These are phyloP conservation scores for Alexandromys oeconomus DNA, from an alignment of 2,797 vertebrate species.

Conservation along the genomic window DNA sequence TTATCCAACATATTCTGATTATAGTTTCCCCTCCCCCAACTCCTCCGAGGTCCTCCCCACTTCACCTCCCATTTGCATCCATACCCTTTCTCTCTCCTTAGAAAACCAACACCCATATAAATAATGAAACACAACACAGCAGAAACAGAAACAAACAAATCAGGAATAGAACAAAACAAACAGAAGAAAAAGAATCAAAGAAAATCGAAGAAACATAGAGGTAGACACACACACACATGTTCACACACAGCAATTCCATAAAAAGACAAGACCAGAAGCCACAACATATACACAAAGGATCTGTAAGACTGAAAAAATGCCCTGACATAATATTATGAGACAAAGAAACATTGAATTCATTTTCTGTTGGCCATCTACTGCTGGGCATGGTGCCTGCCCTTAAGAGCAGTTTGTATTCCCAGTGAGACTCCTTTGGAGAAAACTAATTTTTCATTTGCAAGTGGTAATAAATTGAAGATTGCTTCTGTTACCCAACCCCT, in stretches of 20 bases:
- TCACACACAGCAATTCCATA: not conserved
- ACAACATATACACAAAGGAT: not conserved
- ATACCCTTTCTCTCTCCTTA: not conserved
- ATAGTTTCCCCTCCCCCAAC: not conserved
- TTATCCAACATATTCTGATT: not conserved
- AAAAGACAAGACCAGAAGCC: not conserved
- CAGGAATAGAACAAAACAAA: not conserved
- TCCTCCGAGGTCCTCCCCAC: no score
- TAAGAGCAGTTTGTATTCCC: not conserved
- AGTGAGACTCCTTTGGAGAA: not conserved
- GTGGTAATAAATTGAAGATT: no score
- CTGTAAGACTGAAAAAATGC: not conserved
- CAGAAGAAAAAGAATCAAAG: not conserved
- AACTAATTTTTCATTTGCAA: not conserved
- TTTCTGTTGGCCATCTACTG: not conserved
- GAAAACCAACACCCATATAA: not conserved
- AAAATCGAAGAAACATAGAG: not conserved
- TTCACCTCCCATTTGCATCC: not conserved
- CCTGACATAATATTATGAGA: not conserved
- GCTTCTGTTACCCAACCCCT: not conserved
- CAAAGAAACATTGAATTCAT: not conserved
- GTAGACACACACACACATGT: not conserved
- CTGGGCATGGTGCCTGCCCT: no score
- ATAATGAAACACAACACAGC: not conserved
- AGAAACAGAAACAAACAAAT: not conserved